Evolutionary conservation across 2,888 invertebrate species (phyloP), one percentile per base, ranked within the genome.

Genomic region (Caenorhabditis sinica): DNA sequence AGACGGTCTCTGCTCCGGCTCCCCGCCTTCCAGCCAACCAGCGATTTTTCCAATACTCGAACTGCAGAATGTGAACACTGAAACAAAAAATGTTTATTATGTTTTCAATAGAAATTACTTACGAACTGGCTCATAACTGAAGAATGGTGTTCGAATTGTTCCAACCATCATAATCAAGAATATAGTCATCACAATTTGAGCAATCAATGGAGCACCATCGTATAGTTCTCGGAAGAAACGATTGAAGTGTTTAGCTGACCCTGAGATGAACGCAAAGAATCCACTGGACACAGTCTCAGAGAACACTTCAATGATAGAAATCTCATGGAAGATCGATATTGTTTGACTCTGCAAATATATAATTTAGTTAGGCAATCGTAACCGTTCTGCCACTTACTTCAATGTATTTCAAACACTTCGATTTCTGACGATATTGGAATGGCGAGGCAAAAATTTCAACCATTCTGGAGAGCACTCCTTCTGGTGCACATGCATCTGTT

Each of bases 171-270:
- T 23, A 61, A 84, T 56, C 20, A 84, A 45, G 68, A 84, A 84
- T n/a, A 72, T 40, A 15, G 84, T 84, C 72, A 80, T 81, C 2
- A 84, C 81, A 23, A 84, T 84, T 76, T 84, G 84, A n/a, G 76
- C 84, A 6, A 84, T 66, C 1, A 84, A n/a, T 43, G 84, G 84
- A 28, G 81, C 60, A 40, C 81, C 84, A 23, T 84, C 84, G 33
- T 81, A 84, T 5, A 84, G 58, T 49, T 84, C 61, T 66, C 80
- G 65, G 72, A 84, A 84, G 61, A 84, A 84, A 0, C 13, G 60
- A 71, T 84, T 84, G 23, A 84, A 58, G 60, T 84, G 84, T 25
- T 76, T 84, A 5, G 72, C 84, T 0, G 76, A 63, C 1, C 60
- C 72, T 0, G 84, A 81, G 17, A 84, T 15, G 8, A 81, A 84